Base-by-base conservation (phyloP, 2,888 invertebrate genomes). In the Phengaris alcon region DNA sequence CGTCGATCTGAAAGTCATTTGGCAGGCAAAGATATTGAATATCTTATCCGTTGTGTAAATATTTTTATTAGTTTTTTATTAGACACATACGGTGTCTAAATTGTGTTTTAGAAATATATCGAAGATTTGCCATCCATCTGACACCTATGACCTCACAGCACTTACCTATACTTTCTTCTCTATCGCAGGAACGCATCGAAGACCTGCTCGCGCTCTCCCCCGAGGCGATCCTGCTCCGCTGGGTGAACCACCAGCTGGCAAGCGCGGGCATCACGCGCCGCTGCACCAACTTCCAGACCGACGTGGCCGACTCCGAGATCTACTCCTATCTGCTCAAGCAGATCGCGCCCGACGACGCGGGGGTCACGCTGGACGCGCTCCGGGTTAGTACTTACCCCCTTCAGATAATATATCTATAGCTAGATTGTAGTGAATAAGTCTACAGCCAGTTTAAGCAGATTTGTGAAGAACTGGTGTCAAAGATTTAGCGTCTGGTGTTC, bases 181-280 rank as follows among this genome's bases (percentile, higher is more conserved):
- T 15, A 7, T 77, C 77, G 8, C 86, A 95, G 90, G 99, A 99
- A 88, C 96, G 97, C 68, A 96, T 99, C 84, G 99, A 99, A 85
- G 99, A 99, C 88, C 95, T 99, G 57, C 95, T 99, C 91, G 97
- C 97, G 77, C 91, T 99, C 69, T 98, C 99, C 0, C 99, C 99
- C 0, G 99, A 99, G 89, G 97, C 97, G 44, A 98, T 99, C 85
- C 95, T 99, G 1, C 94, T 99, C 52, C 95, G 99, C 86, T 99
- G 99, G 99, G 99, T 99, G 79, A 99, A 99, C 93, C 98, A 99
- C 91, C 99, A 99, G 88, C 94, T 99, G 85, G 97, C 97, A 85
- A 95, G 96, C 74, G 98, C 99, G 1, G 98, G 98, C n/a, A 95
- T 97, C 73, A 95, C 96, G 73, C 94, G 97, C 70, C 95, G 97